Evolutionary conservation across 2,888 invertebrate genomes (phyloP), one percentile per base, ranked within the genome.

Genomic region (Cinara cedri): DNA sequence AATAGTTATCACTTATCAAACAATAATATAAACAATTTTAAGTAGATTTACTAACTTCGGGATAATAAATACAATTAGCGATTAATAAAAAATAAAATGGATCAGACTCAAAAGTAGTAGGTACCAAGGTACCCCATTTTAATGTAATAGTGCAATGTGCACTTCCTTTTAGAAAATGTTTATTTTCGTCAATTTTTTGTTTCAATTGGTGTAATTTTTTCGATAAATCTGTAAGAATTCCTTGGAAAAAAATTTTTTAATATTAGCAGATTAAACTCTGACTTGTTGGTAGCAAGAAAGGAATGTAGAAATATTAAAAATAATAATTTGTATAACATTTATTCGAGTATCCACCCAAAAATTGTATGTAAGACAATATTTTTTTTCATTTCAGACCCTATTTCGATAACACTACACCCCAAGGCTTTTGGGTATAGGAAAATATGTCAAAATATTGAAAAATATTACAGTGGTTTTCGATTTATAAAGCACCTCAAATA

Each of bases 21-120:
- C 81, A 68, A 26, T 55, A 54, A 65, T 14, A 65, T 24, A n/a
- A 54, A 75, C 65, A 51, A 62, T 55, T n/a, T 44, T 19, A 51
- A 63, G 87, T 86, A 54, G n/a, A n/a, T n/a, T n/a, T 87, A 89
- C 34, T 34, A 4, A 34, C 89, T 87, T 89, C 88, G 85, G 88
- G 87, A 86, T 89, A 89, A 84, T 89, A 90, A 83, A 90, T 86
- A 86, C 90, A 90, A 84, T 90, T 90, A 74, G 90, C 88, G 82
- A 90, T 83, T 72, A 90, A 84, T 83, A 90, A 86, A 83, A 89
- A 86, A 84, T 90, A 88, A 72, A 82, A 82, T 49, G 80, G 76
- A n/a, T 80, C 54, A 44, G 72, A 71, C 19, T 81, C 75, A 14
- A 72, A 51, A 13, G 71, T 71, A 4, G 76, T n/a, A n/a, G n/a